Evolutionary conservation across 2,113 vertebrate species (phyloP), one percentile per base, ranked within the genome.

Genomic region (Urocolius indicus): DNA sequence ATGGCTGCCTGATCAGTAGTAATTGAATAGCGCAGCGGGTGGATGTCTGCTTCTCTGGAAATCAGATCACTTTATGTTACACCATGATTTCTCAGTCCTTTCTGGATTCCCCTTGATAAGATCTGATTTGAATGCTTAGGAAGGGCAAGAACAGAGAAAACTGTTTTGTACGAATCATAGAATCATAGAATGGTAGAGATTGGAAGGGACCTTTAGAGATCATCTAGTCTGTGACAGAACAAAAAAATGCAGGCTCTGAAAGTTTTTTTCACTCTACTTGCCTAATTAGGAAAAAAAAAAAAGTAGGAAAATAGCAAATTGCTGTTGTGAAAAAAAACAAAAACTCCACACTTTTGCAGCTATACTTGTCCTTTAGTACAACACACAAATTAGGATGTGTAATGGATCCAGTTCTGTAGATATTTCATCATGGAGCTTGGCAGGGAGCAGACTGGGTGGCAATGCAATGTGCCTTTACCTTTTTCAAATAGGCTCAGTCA

Each of bases 21-120:
- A 46, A 20, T 8, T 36, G 85, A 83, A 9, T 27, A 86, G 58
- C 0, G 3, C 26, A 29, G 41, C 0, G 1, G 24, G 30, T 65
- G 26, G 20, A 81, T 29, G 21, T 76, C 62, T 87, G 57, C 87
- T 74, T 66, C 66, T 92, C 77, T 95, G 66, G 84, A 94, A 87
- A 93, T 77, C n/a, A 58, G 27, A 58, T 81, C 61, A 17, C 41
- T 75, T 75, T 48, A 45, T 5, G 23, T 63, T 82, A 26, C 30
- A n/a, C 38, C 23, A 11, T 69, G 32, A 77, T 73, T 84, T 61
- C 55, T 84, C 45, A 71, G 43, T 78, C 55, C 51, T 82, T 91
- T 91, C 69, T 87, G 73, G 68, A 74, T 78, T 90, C 38, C 18
- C 20, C 41, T 84, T 45, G 89, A 61, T 91, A 80, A 80, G n/a